Conservation (phyloP, 2,888 invertebrate genomes). For the Steinernema carpocapsae region DNA sequence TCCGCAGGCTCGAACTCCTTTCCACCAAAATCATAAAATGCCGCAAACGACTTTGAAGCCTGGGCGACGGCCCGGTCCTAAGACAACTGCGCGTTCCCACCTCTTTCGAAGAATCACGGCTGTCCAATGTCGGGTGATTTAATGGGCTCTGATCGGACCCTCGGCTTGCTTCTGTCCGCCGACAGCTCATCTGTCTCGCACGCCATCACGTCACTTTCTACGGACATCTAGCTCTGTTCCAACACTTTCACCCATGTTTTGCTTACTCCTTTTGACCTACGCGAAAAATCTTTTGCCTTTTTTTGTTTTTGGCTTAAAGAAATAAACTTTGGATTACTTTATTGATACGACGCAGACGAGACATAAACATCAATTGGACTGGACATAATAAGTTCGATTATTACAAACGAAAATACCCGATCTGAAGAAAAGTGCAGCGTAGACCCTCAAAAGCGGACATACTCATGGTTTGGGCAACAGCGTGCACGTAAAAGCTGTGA, state of each 20-base stretch:
- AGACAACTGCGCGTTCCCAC: constrained; percentile 20
- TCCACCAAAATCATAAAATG: neutral
- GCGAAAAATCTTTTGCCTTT: neutral
- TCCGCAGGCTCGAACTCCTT: neutral
- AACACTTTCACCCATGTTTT: neutral
- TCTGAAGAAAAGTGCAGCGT: constrained; percentile 19
- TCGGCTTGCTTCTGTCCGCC: neutral
- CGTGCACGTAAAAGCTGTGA: neutral
- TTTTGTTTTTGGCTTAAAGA: neutral
- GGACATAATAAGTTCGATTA: constrained; percentile 16
- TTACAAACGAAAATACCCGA: constrained; percentile 32
- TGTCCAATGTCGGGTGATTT: constrained; percentile 22
- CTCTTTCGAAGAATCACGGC: constrained; percentile 7
- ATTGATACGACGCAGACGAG: constrained; percentile 9
- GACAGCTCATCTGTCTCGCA: constrained; percentile 21
- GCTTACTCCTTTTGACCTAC: neutral
- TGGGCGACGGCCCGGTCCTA: neutral
- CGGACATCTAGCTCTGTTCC: neutral
- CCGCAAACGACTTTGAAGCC: neutral
- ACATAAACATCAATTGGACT: constrained; percentile 31
- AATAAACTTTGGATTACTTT: neutral
- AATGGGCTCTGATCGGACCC: neutral
- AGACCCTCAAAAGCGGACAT: too few species aligned
- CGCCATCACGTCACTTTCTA: neutral
- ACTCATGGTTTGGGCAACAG: neutral